Base-by-base conservation (phyloP, 2,888 invertebrate genomes). In the Eustalomyia histrio region DNA sequence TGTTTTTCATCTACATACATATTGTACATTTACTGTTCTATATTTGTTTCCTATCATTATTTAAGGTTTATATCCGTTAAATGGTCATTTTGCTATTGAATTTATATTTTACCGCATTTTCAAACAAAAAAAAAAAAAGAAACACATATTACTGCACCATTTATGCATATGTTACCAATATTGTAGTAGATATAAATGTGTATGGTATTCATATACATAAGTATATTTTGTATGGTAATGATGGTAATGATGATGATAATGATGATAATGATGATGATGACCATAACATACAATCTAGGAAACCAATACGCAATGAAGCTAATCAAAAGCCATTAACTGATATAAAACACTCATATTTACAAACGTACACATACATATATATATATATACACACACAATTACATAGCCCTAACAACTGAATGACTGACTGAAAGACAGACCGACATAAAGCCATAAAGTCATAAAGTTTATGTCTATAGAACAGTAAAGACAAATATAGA, bases 321-420 rank as follows among this genome's bases (percentile, higher is more conserved):
- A 83, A 84, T 83, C 83, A 83, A 80, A 83, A 73, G 65, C 79
- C 80, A 82, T 83, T 83, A 84, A 83, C 68, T 81, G 80, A 63
- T 61, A 83, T 72, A 57, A 74, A 80, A 68, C 53, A 35, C 17
- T 50, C 17, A 35, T 58, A 52, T 10, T 10, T 16, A 16, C 35
- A 64, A 39, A 53, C 47, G 57, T 52, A 18, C n/a, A n/a, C n/a
- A n/a, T n/a, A n/a, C n/a, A 18, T 9, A 53, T 16, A 24, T 4
- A 24, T 14, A 17, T 50, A 16, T 5, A 39, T 12, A 24, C 3
- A 8, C 17, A 47, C 10, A 39, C 43, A 5, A 9, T 57, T 7
- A 57, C n/a, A 43, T 2, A 24, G 14, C 50, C 17, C 7, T 6
- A 7, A 29, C 29, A 29, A 29, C 29, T 29, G 29, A 6, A 29